Evolutionary conservation across 2,888 invertebrate species (phyloP), one percentile per base, ranked within the genome.

Genomic region (Coleophora flavipennella): DNA sequence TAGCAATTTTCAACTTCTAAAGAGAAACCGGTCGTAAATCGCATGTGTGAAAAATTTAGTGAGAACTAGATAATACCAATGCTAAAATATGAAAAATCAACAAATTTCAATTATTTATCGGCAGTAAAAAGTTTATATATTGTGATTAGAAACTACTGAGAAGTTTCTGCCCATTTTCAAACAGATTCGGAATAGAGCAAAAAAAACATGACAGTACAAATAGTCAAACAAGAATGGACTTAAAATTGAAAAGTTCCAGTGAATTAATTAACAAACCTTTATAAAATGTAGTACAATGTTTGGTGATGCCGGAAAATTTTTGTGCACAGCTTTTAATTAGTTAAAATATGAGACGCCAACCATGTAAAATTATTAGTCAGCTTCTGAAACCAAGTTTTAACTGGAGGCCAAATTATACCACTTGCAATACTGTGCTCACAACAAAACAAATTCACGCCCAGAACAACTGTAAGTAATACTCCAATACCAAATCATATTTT

Each of bases 321-420:
- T 45, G 48, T 50, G 34, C 48, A 46, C 37, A 46, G 57, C 59
- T 54, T 4, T 53, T 53, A 46, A 51, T 42, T 39, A 51, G 44
- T 20, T 49, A 56, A 69, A 77, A 72, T 67, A 78, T 79, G 79
- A 67, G 59, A 70, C 57, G 62, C 51, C 59, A 59, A 59, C 48
- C 59, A 68, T 69, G 67, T 53, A 52, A 44, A 37, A 43, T 62
- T 39, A 45, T 62, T 42, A 63, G 59, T 50, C 59, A 63, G 41
- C 48, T 65, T 35, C 34, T 31, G 28, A 31, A 27, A 20, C 20
- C 20, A 20, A 20, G 20, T 20, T 20, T 4, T 20, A 20, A 20
- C 20, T 20, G 20, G 25, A 26, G 37, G 20, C 29, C 29, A 36
- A 32, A 37, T 20, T 37, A 32, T 32, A 13, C 3, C 6, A 11